Evolutionary conservation across 2,113 vertebrate genomes (phyloP).

Genomic region (Siphamia tubifer): DNA sequence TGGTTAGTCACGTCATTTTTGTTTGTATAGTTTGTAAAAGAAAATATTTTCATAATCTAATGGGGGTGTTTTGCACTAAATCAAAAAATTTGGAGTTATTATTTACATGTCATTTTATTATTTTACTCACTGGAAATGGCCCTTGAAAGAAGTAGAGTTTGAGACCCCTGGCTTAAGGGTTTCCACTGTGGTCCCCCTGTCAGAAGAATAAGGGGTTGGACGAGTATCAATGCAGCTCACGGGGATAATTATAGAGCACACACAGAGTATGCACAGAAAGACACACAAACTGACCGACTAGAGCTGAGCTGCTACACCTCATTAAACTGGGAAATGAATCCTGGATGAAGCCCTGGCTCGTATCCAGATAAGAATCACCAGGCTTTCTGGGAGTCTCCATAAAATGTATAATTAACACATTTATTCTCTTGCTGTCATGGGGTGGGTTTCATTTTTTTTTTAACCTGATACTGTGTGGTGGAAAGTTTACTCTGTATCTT

Average conservation of each 20-base stretch:
- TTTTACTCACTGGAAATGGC: background rate
- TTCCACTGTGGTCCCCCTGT: slow-evolving; percentile 21
- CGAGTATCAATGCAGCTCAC: slow-evolving; percentile 41
- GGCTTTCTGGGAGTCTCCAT: slow-evolving; percentile 45
- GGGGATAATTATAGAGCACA: slow-evolving; percentile 52
- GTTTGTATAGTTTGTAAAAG: too few relatives aligned
- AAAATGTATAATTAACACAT: slow-evolving; percentile 63
- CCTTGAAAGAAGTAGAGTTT: background rate
- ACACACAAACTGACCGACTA: slow-evolving; percentile 43
- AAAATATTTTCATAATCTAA: too few relatives aligned
- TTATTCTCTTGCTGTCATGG: slow-evolving; percentile 42
- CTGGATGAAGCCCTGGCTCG: slow-evolving; percentile 51
- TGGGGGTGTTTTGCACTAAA: too few relatives aligned
- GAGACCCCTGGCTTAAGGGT: slow-evolving; percentile 7
- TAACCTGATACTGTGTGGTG: background rate
- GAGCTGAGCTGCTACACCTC: slow-evolving; percentile 64
- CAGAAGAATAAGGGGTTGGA: slow-evolving; percentile 30
- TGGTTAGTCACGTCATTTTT: too few relatives aligned
- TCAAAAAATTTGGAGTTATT: too few relatives aligned
- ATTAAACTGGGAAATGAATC: slow-evolving; percentile 77
- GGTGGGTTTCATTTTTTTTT: background rate
- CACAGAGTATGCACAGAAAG: slow-evolving; percentile 11
- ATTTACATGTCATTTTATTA: too few relatives aligned
- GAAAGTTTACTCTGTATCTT: background rate
- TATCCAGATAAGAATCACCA: slow-evolving; percentile 63